Base-by-base conservation (phyloP, 2,113 vertebrate species). In the Platichthys flesus region DNA sequence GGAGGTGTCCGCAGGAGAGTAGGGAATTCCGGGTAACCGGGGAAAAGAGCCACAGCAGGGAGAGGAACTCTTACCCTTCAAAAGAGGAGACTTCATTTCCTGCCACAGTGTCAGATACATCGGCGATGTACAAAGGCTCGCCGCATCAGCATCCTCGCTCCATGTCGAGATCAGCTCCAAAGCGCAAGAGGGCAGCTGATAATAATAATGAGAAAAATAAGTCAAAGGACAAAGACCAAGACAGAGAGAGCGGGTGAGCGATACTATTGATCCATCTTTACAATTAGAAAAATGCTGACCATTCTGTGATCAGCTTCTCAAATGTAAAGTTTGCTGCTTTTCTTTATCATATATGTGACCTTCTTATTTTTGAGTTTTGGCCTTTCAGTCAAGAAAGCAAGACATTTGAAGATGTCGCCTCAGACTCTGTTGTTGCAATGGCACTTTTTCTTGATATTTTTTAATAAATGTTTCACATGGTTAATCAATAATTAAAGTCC, bases 201-300 rank as follows among this genome's bases (percentile, higher is more conserved):
- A 24, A 79, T 52, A 4, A 68, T 74, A 98, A 98, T 94, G 98
- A 97, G 88, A 98, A 96, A 87, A 97, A 96, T 89, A 97, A 96
- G 85, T 95, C 95, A 40, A 98, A 96, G 93, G 96, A 97, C 74
- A 97, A 95, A 90, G 95, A 95, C 83, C 87, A 93, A 54, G 90
- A 93, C n/a, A 91, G 89, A 4, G 94, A 95, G 9, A 88, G 93
- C 78, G 94, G 95, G 97, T 98, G 84, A 94, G 93, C 24, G 40
- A 47, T n/a, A 6, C n/a, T 18, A 18, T 15, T 18, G 14, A 56
- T 52, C 24, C 3, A 8, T 21, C 18, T 23, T 37, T 21, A 18
- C 51, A 21, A 7, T 0, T 10, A 14, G 18, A 35, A 60, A 10
- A 35, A 37, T 28, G 4, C 20, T 20, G 3, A 21, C 9, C 51